These are phyloP conservation scores for Agrotis segetum DNA, from an alignment of 2,888 invertebrate genomes.

Conservation along the genomic window DNA sequence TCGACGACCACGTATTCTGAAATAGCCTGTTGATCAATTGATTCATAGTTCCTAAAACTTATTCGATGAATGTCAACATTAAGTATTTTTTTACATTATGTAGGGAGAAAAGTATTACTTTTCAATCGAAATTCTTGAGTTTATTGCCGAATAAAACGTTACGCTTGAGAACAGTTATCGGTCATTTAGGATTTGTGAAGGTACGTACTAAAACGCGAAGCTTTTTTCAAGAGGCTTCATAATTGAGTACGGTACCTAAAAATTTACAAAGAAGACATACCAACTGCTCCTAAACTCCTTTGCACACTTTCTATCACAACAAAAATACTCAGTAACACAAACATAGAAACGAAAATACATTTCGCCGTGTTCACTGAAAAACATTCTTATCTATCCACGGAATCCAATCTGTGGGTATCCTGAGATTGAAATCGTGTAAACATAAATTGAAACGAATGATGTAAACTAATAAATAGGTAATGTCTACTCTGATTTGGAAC, in stretches of 20 bases:
- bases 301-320: background rate
- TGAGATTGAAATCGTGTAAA: too few relatives aligned
- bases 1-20: too few relatives aligned
- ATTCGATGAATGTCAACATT: background rate
- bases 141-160: constrained; percentile 24
- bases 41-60: background rate
- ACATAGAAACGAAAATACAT: constrained; percentile 46
- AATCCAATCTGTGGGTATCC: too few relatives aligned
- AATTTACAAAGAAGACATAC: background rate
- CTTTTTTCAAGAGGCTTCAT: constrained; percentile 9
- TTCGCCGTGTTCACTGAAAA: constrained; percentile 39
- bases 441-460: constrained; percentile 70
- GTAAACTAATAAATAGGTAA: constrained; percentile 63
- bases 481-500: too few relatives aligned
- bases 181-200: constrained; percentile 23
- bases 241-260: too few relatives aligned
- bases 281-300: too few relatives aligned
- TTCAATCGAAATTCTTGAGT: background rate
- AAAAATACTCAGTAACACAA: constrained; percentile 19
- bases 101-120: background rate
- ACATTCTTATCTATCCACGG: constrained; percentile 49
- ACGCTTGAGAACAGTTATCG: constrained; percentile 21
- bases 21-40: background rate
- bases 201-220: constrained; percentile 17
- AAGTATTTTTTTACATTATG: background rate